phyloP scores from a whole-genome alignment of 2,888 invertebrate species.

The Conchocele bisecta region DNA sequence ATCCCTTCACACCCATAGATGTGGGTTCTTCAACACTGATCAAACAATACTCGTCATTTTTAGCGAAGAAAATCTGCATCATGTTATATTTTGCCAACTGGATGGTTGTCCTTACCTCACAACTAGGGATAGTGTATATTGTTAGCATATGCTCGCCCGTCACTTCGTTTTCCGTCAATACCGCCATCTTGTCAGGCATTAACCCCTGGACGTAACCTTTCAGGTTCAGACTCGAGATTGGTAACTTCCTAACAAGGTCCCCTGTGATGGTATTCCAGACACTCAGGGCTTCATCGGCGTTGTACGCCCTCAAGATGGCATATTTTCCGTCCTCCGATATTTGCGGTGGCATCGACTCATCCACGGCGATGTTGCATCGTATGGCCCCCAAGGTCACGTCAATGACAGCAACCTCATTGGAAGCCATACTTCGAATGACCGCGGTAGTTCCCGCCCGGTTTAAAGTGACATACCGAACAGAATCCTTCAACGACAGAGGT shows the following conservation, averaged over 20 bases:
- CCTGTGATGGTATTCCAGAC: slow-evolving; percentile 59
- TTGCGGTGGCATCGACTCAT: slow-evolving; percentile 56
- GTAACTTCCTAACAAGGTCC: slow-evolving; percentile 36
- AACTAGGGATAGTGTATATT: slow-evolving; percentile 36
- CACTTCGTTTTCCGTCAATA: slow-evolving; percentile 36
- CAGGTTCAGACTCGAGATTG: slow-evolving; percentile 55
- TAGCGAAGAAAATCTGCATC: slow-evolving; percentile 47
- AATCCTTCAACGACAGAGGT: slow-evolving; percentile 57
- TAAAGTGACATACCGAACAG: slow-evolving; percentile 56
- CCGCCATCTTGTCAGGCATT: slow-evolving; percentile 47
- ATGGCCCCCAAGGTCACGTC: slow-evolving; percentile 50
- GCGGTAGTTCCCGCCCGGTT: slow-evolving; percentile 42
- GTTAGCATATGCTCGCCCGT: slow-evolving; percentile 12
- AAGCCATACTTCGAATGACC: slow-evolving; percentile 52
- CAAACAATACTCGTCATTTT: slow-evolving; percentile 42
- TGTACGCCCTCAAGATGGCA: slow-evolving; percentile 60
- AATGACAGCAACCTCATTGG: slow-evolving; percentile 57
- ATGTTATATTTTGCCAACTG: slow-evolving; percentile 35
- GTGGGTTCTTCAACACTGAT: slow-evolving; percentile 47
- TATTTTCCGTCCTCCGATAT: slow-evolving; percentile 62
- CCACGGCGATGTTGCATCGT: slow-evolving; percentile 44
- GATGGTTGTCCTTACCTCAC: slow-evolving; percentile 21
- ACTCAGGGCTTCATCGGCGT: slow-evolving; percentile 51
- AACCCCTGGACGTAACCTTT: slow-evolving; percentile 52
- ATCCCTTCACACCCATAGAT: slow-evolving; percentile 40